Conservation (phyloP, 2,888 invertebrate genomes). For the Eupithecia insigniata region DNA sequence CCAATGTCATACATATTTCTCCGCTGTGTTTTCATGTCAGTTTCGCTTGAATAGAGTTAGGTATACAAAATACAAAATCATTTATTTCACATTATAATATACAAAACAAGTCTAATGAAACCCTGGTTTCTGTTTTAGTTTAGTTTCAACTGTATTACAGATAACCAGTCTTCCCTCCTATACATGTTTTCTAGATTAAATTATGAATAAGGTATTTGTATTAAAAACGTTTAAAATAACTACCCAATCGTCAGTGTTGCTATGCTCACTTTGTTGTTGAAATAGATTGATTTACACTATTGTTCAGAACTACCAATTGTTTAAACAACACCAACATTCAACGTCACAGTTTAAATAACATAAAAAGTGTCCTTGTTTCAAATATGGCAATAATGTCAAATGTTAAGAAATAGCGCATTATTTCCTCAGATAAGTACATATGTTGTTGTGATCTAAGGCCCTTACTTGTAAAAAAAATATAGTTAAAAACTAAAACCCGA, state of each 20-base stretch:
- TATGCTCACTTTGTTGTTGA: conserved; percentile 30
- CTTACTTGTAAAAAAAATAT: no score
- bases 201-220: no score
- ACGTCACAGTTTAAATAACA: neutral
- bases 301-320: conserved; percentile 27
- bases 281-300: conserved; percentile 31
- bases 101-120: no score
- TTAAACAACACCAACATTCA: conserved; percentile 15
- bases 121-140: no score
- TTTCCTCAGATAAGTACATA: neutral
- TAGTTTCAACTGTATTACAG: no score
- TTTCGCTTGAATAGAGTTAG: neutral
- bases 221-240: no score
- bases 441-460: neutral
- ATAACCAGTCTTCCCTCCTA: no score
- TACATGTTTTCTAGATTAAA: no score
- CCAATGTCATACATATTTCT: conserved; percentile 41
- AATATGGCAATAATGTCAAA: conserved; percentile 13
- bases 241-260: conserved; percentile 39
- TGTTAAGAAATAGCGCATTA: conserved; percentile 6
- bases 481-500: no score
- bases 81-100: no score
- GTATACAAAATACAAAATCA: no score
- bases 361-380: neutral
- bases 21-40: conserved; percentile 39